Conservation (phyloP, 2,888 invertebrate species). For the Branchellion lobata region DNA sequence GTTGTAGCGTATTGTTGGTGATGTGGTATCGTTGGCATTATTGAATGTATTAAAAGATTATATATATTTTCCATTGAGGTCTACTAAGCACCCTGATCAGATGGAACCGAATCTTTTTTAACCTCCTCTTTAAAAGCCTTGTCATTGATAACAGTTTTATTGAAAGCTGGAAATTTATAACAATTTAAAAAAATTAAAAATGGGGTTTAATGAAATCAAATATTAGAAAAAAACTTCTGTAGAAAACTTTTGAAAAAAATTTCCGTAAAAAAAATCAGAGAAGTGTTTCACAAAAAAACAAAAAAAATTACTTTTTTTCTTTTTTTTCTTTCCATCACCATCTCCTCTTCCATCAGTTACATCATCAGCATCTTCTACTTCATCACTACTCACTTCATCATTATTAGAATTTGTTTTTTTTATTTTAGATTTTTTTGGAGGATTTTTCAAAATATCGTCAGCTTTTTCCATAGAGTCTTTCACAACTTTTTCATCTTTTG, state of each 20-base stretch:
- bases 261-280: no score
- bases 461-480: conserved; percentile 3
- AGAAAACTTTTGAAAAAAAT: no score
- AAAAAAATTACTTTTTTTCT: background rate
- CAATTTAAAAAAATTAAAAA: no score
- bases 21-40: no score
- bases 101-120: conserved; percentile 3
- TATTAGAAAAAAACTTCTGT: background rate
- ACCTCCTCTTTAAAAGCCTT: conserved; percentile 35
- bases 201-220: no score
- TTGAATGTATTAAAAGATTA: no score
- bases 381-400: no score
- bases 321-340: background rate
- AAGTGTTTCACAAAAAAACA: background rate
- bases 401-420: no score
- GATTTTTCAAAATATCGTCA: background rate
- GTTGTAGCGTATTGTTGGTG: no score
- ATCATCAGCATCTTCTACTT: no score
- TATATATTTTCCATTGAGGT: background rate
- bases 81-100: background rate
- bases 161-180: conserved; percentile 14
- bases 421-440: background rate
- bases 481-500: background rate
- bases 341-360: no score
- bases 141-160: conserved; percentile 35